phyloP scores from a whole-genome alignment of 2,888 invertebrate species.

The Frankliniella intonsa region DNA sequence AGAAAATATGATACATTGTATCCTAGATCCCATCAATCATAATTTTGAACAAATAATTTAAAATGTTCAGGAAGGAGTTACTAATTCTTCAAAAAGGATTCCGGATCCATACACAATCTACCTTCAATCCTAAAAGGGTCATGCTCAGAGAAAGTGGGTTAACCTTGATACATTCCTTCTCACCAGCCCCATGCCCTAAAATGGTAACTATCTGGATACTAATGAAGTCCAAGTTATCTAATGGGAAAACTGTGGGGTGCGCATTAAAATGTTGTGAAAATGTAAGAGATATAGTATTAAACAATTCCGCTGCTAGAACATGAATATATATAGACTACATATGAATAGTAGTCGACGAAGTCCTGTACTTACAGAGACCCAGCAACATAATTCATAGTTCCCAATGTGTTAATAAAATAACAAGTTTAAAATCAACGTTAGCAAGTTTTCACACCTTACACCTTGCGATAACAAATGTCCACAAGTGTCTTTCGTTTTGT shows the following conservation, averaged over 20 bases:
- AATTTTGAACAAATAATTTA: not conserved
- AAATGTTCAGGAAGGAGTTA: not conserved
- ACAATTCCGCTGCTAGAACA: not conserved
- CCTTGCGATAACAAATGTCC: not conserved
- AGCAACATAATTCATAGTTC: not conserved
- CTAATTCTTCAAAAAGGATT: not conserved
- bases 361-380: conserved; percentile 1
- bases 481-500: too few species aligned
- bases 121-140: not conserved
- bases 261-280: not conserved
- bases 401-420: not conserved
- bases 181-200: not conserved
- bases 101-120: not conserved
- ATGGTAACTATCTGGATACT: not conserved
- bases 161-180: conserved; percentile 1
- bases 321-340: not conserved
- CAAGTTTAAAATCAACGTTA: not conserved
- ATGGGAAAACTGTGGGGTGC: not conserved
- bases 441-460: not conserved
- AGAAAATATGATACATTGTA: not conserved
- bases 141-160: conserved; percentile 4
- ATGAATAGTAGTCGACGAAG: not conserved
- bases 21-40: not conserved
- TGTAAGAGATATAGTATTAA: not conserved
- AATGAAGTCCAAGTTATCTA: not conserved